Evolutionary conservation across 1,140 invertebrate genomes (phyloP), one percentile per base, ranked within the genome.

Genomic region (Drosophila erecta): DNA sequence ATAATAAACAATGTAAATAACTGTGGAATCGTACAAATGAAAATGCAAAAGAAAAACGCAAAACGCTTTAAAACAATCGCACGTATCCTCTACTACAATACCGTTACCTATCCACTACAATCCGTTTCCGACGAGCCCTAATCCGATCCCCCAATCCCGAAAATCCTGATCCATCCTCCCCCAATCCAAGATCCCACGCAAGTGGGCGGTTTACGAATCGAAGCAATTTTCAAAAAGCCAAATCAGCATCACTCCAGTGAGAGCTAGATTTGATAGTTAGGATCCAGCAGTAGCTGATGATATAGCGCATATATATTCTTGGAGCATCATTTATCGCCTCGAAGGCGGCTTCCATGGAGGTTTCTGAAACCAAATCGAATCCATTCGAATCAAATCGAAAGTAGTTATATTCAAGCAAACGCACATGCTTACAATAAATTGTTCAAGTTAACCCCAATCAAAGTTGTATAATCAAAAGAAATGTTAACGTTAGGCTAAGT

Each of bases 61-160:
- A 91, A 91, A 91, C 90, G 90, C 89, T 91, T 91, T 91, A 91
- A 91, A 91, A 90, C 90, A 86, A 91, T 91, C 90, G 90, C 90
- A 91, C 90, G 90, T 80, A 91, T 91, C 90, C 90, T 91, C 69
- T 91, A 91, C 90, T 91, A 91, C 79, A 91, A 91, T 83, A 90
- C 90, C 90, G 90, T 91, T 69, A 90, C 89, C 89, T 91, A 91
- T 89, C 89, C 89, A 35, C 85, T 91, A 70, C 84, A 91, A 85
- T 76, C 89, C 74, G 66, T 90, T 58, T 79, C 90, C 85, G 89
- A 91, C 61, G 84, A 90, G 75, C 83, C 81, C 86, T 90, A 90
- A 84, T 65, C 79, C 54, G 57, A 75, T 57, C 72, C 33, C 70
- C 83, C 62, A 4, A 65, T 37, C 71, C 80, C 66, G 55, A 38